phyloP scores from a whole-genome alignment of 2,113 vertebrate species.

The Psilopsiagon aurifrons region DNA sequence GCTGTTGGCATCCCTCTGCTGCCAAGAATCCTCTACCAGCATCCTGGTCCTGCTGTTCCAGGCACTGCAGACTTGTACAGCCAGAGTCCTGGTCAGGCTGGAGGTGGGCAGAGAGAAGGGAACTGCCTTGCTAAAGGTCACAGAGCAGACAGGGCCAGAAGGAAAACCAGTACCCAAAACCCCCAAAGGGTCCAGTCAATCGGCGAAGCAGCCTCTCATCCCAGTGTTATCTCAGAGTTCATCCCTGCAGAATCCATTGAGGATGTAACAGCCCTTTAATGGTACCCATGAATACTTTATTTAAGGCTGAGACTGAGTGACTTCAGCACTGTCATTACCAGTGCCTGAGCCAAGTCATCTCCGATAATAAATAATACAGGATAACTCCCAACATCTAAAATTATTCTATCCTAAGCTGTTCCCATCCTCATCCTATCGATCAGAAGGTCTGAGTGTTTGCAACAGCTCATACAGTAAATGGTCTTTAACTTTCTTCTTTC shows the following conservation, averaged over 20 bases:
- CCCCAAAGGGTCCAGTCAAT: not conserved
- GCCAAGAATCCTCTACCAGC: not conserved
- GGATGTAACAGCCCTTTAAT: not conserved
- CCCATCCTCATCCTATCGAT: conserved; percentile 1
- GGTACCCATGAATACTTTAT: conserved; percentile 31
- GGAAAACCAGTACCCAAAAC: not conserved
- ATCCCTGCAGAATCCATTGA: not conserved
- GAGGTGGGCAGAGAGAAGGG: not conserved
- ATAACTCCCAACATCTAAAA: conserved; percentile 7
- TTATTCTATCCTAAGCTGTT: conserved; percentile 11
- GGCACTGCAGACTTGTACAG: not conserved
- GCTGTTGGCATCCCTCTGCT: not conserved
- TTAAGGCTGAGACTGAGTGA: conserved; percentile 10
- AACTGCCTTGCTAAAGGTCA: not conserved
- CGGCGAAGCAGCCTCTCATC: not conserved
- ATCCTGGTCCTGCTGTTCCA: not conserved
- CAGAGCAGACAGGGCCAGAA: not conserved
- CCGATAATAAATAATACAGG: conserved; percentile 48
- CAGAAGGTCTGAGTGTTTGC: conserved; percentile 3
- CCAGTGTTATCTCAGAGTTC: not conserved
- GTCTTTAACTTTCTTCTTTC: conserved; percentile 16
- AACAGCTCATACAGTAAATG: conserved; percentile 13
- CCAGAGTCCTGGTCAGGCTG: not conserved
- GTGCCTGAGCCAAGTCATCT: not conserved
- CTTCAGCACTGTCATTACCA: conserved; percentile 23